phyloP scores from a whole-genome alignment of 30 jellyfish, hydroid and myxozoan genomes.

The Turritopsis dohrnii region DNA sequence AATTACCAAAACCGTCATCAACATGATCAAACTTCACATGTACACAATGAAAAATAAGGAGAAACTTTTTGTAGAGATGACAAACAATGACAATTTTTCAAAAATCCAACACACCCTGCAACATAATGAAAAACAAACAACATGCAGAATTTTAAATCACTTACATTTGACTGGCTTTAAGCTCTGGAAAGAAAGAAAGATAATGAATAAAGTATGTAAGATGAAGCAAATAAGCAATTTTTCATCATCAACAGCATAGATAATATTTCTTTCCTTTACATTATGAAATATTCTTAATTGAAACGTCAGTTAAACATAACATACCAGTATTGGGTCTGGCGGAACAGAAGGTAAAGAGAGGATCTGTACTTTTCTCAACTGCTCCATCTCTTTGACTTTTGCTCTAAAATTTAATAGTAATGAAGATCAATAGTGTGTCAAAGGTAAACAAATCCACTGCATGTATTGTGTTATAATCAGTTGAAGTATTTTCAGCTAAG shows the following conservation, averaged over 20 bases:
- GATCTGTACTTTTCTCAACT: constrained; percentile 1
- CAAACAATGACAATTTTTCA: no score
- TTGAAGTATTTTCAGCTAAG: no score
- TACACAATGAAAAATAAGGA: neutral
- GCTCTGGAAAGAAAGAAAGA: constrained; percentile 6
- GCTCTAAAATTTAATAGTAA: no score
- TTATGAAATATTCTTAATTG: no score
- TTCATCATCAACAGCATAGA: no score
- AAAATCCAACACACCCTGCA: neutral
- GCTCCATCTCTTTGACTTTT: constrained; percentile 15
- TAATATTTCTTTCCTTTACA: no score
- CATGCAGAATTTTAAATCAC: neutral
- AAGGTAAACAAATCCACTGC: no score
- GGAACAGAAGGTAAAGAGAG: constrained; percentile 17
- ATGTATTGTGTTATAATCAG: no score
- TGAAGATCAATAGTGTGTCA: no score
- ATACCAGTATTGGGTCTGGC: constrained; percentile 25
- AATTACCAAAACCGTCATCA: neutral
- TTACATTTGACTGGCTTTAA: constrained; percentile 30
- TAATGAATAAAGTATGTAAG: no score
- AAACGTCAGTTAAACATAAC: neutral
- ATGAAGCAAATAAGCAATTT: no score
- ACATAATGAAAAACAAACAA: neutral
- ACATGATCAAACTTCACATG: neutral
- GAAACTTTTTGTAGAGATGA: no score